Conservation (phyloP, 1,140 invertebrate species). For the Aphis gossypii region DNA sequence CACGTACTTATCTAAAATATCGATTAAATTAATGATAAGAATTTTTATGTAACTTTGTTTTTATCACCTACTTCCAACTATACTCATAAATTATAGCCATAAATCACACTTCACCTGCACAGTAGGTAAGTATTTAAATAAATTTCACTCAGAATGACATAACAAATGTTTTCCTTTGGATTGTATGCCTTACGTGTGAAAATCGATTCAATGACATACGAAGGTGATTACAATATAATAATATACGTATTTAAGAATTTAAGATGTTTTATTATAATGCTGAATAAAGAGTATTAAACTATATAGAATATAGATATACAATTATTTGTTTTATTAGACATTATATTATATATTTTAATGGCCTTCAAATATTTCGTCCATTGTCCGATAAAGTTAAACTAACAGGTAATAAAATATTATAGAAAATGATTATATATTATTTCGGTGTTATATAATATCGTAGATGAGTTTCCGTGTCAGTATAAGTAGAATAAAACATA, state of each 20-base stretch:
- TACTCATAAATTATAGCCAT: background rate
- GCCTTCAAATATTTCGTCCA: background rate
- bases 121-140: background rate
- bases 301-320: too few relatives aligned
- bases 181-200: background rate
- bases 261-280: background rate
- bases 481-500: background rate
- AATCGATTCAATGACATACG: background rate
- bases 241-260: background rate
- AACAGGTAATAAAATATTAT: background rate
- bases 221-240: background rate
- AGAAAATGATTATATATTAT: background rate
- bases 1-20: constrained; percentile 16
- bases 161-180: background rate
- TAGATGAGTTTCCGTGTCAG: background rate
- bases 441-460: background rate
- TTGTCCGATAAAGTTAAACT: background rate
- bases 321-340: background rate
- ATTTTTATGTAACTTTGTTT: background rate
- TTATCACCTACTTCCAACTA: background rate
- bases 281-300: background rate
- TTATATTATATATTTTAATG: background rate
- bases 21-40: background rate
- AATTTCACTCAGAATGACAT: background rate
- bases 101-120: background rate